Percentiles rank a stretch among this genome's conserved stretches.
Conservation (phyloP, 2,888 invertebrate genomes). For the Mythimna pallens region DNA sequence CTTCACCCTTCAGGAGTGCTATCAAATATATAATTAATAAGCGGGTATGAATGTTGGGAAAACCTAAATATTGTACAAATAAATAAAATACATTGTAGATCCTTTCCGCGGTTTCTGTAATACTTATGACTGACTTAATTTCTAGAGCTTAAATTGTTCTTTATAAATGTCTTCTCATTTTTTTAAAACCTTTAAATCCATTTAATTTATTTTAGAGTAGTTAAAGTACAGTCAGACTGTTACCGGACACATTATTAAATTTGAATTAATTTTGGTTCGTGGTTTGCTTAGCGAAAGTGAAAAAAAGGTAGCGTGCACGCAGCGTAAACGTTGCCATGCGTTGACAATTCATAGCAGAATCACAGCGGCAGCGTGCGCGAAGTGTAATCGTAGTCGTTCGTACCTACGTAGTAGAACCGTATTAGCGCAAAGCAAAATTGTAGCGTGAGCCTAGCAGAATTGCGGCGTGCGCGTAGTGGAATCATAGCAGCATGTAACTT, state of each 20-base stretch:
- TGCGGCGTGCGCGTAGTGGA: background rate
- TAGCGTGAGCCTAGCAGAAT: background rate
- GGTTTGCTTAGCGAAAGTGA: background rate
- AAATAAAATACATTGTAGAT: conserved; percentile 25
- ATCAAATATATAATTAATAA: conserved; percentile 17
- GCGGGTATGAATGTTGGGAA: conserved; percentile 7
- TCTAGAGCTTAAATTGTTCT: background rate
- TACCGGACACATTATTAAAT: background rate
- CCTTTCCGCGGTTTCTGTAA: conserved; percentile 21
- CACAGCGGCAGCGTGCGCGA: background rate
- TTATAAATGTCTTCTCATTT: background rate
- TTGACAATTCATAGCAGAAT: background rate
- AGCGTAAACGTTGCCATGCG: background rate
- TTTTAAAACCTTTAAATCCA: background rate
- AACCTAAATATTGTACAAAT: conserved; percentile 54
- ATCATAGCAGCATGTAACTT: background rate
- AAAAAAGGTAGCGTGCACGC: background rate
- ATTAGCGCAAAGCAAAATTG: background rate
- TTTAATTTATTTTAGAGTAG: conserved; percentile 20
- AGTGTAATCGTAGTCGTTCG: background rate
- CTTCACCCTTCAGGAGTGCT: background rate
- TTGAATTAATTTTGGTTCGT: background rate
- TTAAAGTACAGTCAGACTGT: background rate
- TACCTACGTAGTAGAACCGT: background rate
- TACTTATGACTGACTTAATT: conserved; percentile 41